Conservation (phyloP, 2,888 invertebrate genomes). For the Spatulosminthurus flaviceps region DNA sequence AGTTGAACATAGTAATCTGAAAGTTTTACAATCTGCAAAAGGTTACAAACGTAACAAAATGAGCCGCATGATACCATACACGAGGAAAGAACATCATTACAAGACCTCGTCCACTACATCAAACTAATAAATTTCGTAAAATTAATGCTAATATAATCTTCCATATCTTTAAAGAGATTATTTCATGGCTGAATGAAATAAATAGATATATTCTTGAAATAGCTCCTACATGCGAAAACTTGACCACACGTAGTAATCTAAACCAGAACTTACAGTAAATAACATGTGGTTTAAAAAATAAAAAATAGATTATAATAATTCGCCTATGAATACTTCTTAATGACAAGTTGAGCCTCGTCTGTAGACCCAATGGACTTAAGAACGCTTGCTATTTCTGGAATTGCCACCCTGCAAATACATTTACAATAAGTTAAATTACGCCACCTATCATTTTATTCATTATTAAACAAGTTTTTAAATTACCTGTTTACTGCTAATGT, state of each 20-base stretch:
- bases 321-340: conserved; percentile 60
- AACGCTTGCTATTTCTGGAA: conserved; percentile 59
- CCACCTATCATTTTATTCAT: neutral
- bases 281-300: conserved; percentile 6
- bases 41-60: no score
- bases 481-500: conserved; percentile 59
- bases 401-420: conserved; percentile 54
- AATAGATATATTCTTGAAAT: no score
- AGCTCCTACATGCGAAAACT: no score
- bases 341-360: conserved; percentile 60
- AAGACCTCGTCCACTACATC: no score
- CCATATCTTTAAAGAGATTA: no score
- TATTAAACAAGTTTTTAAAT: conserved; percentile 8
- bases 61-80: no score
- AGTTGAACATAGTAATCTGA: no score
- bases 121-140: no score
- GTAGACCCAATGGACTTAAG: conserved; percentile 58
- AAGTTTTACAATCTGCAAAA: no score
- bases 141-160: no score
- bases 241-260: neutral
- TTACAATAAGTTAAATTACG: neutral
- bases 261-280: neutral
- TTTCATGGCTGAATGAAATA: no score
- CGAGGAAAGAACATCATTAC: no score
- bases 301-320: neutral